Percentiles rank a stretch among this genome's conserved stretches.
These are phyloP conservation scores for Pachymerium ferrugineum DNA, from an alignment of 2,888 invertebrate species.

Conservation along the genomic window DNA sequence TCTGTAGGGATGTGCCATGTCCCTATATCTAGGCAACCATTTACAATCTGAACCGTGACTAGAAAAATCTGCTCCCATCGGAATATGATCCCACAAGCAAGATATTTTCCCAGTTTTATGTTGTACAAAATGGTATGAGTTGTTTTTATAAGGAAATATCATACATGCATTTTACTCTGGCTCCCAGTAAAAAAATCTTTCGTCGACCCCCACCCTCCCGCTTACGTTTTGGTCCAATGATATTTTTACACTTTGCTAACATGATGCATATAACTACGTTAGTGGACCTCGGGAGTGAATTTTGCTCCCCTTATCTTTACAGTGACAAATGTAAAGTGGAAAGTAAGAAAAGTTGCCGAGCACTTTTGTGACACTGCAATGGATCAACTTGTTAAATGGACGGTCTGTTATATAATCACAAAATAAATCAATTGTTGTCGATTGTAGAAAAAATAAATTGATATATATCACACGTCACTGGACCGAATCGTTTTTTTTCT, in stretches of 20 bases:
- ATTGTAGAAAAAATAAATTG: conserved; percentile 14
- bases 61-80: conserved; percentile 1
- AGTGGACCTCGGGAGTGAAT: neutral
- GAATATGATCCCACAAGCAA: conserved; percentile 13
- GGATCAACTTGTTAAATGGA: conserved; percentile 19
- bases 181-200: too few relatives aligned
- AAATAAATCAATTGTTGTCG: conserved; percentile 21
- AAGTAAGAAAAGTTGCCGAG: conserved; percentile 22
- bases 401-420: neutral
- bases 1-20: conserved; percentile 20
- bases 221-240: too few relatives aligned
- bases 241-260: neutral
- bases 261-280: neutral
- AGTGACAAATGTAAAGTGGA: conserved; percentile 19
- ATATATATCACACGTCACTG: neutral
- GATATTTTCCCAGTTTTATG: conserved; percentile 10
- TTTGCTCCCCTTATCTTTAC: conserved; percentile 16
- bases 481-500: neutral
- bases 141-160: conserved; percentile 9
- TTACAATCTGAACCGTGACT: conserved; percentile 22
- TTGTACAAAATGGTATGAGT: conserved; percentile 22
- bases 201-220: too few relatives aligned
- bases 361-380: conserved; percentile 8
- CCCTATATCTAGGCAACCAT: conserved; percentile 27
- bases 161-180: too few relatives aligned